A percentile compares a stretch with the other conserved stretches of the same genome.
phyloP scores from a whole-genome alignment of 35 echinoderm and acorn worm species.

The Amphiura filiformis region DNA sequence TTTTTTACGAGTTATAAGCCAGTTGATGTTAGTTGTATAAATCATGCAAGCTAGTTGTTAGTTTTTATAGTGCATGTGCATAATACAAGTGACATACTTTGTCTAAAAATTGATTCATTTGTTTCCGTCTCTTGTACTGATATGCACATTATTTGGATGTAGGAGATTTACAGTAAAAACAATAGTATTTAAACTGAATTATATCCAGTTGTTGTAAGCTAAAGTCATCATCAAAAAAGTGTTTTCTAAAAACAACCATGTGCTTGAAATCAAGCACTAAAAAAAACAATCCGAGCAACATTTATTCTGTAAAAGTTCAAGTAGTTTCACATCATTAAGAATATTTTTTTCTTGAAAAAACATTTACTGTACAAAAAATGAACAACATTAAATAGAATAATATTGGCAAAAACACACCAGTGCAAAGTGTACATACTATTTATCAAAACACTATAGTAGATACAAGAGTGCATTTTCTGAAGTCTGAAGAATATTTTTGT shows the following conservation, averaged over 20 bases:
- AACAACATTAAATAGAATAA: neutral
- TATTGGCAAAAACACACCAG: conserved; percentile 4
- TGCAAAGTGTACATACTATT: conserved; percentile 6
- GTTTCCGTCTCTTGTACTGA: neutral
- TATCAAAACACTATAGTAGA: neutral
- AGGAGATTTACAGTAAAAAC: neutral
- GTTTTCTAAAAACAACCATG: neutral
- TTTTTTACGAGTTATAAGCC: too few species aligned
- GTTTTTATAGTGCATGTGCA: too few species aligned
- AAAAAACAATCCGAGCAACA: conserved; percentile 5
- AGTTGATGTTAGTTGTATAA: too few species aligned
- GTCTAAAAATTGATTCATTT: neutral
- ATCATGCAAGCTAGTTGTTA: too few species aligned
- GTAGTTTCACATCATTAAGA: neutral
- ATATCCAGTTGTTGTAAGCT: neutral
- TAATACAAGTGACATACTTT: too few species aligned
- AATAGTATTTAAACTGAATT: neutral
- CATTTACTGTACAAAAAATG: neutral
- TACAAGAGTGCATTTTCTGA: neutral
- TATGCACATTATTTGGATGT: neutral
- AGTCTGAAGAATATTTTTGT: neutral
- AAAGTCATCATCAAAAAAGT: neutral
- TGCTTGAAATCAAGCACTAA: neutral
- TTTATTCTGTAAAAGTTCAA: neutral
- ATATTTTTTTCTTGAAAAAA: conserved; percentile 10